These are phyloP conservation scores for Lethocerus indicus DNA, from an alignment of 1,140 invertebrate species.

Conservation along the genomic window DNA sequence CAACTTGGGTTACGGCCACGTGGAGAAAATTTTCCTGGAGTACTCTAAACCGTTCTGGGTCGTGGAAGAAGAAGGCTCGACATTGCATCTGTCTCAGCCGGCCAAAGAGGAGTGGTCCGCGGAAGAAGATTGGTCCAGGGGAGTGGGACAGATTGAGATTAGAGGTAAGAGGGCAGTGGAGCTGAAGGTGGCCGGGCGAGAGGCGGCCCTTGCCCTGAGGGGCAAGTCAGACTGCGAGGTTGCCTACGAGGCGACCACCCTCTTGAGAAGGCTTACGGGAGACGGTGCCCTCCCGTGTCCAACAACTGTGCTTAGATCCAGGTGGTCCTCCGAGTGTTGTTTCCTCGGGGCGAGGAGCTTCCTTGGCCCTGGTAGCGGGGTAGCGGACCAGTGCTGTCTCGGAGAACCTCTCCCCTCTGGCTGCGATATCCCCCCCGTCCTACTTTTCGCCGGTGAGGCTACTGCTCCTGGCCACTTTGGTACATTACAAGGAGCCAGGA, in stretches of 20 bases:
- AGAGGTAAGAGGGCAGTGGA: conserved; percentile 51
- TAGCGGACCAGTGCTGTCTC: conserved; percentile 22
- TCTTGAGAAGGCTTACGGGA: conserved; percentile 47
- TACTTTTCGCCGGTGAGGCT: conserved; percentile 79
- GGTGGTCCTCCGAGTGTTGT: conserved; percentile 53
- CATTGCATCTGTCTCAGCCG: conserved; percentile 21
- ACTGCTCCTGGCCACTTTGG: conserved; percentile 56
- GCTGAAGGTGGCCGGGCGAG: conserved; percentile 42
- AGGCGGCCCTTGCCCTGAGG: conserved; percentile 59
- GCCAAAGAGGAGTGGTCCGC: conserved; percentile 23
- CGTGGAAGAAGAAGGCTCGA: conserved; percentile 31
- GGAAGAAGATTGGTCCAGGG: conserved; percentile 48
- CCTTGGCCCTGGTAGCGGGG: conserved; percentile 41
- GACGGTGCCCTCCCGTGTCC: conserved; percentile 49
- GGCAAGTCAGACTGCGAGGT: conserved; percentile 54
- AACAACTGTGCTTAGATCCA: conserved; percentile 39
- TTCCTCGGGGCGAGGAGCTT: conserved; percentile 58
- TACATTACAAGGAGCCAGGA: conserved; percentile 62
- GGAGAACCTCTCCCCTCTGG: conserved; percentile 32
- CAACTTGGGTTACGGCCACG: conserved; percentile 40
- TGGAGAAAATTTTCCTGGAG: conserved; percentile 70
- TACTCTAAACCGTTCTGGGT: conserved; percentile 62
- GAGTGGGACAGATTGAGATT: conserved; percentile 31
- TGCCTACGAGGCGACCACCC: conserved; percentile 38
- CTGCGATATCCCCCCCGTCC: conserved; percentile 36